Base-by-base conservation (phyloP, 2,797 vertebrate genomes). In the Malacoraja senta region DNA sequence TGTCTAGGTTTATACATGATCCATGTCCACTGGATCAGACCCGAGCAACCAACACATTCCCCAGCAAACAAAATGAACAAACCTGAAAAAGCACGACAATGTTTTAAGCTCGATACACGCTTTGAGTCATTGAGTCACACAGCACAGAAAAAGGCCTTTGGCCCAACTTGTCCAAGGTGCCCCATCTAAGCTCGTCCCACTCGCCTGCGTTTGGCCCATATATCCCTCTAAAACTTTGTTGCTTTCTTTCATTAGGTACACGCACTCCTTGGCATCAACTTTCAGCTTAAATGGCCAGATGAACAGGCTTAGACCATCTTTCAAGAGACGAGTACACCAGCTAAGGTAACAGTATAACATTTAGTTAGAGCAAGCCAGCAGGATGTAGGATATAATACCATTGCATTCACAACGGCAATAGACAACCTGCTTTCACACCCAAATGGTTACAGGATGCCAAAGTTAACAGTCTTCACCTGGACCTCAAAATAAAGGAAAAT, bases 381-480 rank as follows among this genome's bases (percentile, higher is more conserved):
- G 32, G 65, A 12, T 32, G 35, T 21, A 35, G 61, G 65, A 65
- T 65, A 65, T 61, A 86, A 32, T 65, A 63, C 63, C 61, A 88
- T 88, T 88, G 61, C 29, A 88, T 65, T 88, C 61, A 65, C n/a
- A 88, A 9, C 21, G 17, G 84, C 84, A 88, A 32, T 68, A 35
- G 35, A 17, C 84, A 88, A 88, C 63, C n/a, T 35, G 35, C 7
- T 68, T 88, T 63, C 19, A 65, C 61, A 88, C 7, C n/a, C 32
- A 63, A n/a, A 15, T 88, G 84, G 29, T 29, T 88, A 83, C 80
- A 83, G 44, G 63, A 68, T 88, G 84, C 53, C 53, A 88, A 86
- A 65, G n/a, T 88, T 63, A 88, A 7, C 17, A 68, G 63, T 9
- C 84, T 68, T 63, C 17, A 29, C 63, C 84, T 35, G 32, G 63